A percentile compares a stretch with the other conserved stretches of the same genome.
phyloP scores from a whole-genome alignment of 2,113 vertebrate genomes.

The Phoenicopterus ruber region DNA sequence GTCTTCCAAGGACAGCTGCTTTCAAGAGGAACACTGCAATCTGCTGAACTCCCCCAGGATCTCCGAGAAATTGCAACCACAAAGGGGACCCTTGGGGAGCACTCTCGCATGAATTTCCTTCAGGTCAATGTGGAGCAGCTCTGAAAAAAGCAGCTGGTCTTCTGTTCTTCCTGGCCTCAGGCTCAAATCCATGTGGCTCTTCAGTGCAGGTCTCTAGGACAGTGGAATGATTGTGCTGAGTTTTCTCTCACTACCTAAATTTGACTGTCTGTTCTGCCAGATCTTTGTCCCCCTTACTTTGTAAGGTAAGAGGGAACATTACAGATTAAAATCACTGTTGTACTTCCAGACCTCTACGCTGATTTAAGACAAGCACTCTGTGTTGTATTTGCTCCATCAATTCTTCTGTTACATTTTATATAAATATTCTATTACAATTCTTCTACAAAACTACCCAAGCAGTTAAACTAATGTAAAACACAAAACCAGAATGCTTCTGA shows the following conservation, averaged over 20 bases:
- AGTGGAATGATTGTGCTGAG: not conserved
- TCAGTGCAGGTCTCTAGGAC: not conserved
- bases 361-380: not conserved
- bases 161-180: not conserved
- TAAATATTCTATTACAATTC: not conserved
- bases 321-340: not conserved
- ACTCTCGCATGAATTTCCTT: not conserved
- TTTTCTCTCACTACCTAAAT: not conserved
- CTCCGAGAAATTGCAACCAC: not conserved
- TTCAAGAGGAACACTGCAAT: slow-evolving; percentile 14
- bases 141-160: slow-evolving; percentile 13
- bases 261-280: not conserved
- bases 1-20: slow-evolving; percentile 8
- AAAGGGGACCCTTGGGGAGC: not conserved
- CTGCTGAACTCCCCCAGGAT: not conserved
- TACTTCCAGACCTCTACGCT: not conserved
- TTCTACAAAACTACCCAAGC: not conserved
- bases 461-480: not conserved
- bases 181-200: not conserved
- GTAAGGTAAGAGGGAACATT: not conserved
- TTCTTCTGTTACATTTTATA: not conserved
- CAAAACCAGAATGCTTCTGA: not conserved
- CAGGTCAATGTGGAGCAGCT: not conserved
- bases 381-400: not conserved
- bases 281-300: not conserved